phyloP scores from a whole-genome alignment of 92 coral and sea anemone species.

The Metridium senile region DNA sequence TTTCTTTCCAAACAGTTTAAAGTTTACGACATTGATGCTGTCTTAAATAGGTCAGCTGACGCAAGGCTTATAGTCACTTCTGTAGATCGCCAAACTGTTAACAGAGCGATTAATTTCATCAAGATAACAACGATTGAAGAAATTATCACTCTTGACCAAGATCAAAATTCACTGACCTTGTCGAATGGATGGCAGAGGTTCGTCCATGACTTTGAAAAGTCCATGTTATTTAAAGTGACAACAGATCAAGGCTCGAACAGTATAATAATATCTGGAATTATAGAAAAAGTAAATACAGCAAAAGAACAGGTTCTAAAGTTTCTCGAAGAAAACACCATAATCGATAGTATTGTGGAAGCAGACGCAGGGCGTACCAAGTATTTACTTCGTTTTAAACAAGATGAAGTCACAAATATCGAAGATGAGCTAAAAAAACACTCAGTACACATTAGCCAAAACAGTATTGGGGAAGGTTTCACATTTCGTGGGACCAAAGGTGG shows the following conservation, averaged over 20 bases:
- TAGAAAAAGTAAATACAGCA: constrained; percentile 36
- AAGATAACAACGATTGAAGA: constrained; percentile 41
- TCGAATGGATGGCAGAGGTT: constrained; percentile 58
- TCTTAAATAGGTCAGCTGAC: constrained; percentile 1
- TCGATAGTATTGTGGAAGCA: no score
- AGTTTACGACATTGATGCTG: constrained; percentile 20
- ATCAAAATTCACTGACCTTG: constrained; percentile 39
- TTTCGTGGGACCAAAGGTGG: no score
- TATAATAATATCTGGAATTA: constrained; percentile 57
- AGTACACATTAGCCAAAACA: no score
- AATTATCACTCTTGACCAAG: constrained; percentile 42
- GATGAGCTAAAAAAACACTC: no score
- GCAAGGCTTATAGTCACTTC: constrained; percentile 38
- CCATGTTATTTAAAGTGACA: not conserved
- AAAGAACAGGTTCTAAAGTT: constrained; percentile 15
- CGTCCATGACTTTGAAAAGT: constrained; percentile 7
- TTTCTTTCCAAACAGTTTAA: no score
- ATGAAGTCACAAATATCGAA: no score
- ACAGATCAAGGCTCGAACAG: constrained; percentile 35
- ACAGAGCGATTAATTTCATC: constrained; percentile 32
- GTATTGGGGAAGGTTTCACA: no score
- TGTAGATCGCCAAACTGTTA: constrained; percentile 29
- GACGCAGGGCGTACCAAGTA: no score
- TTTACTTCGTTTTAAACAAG: no score
- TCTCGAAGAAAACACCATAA: no score